Evolutionary conservation across 2,888 invertebrate species (phyloP).

Genomic region (Anaspis maculata): DNA sequence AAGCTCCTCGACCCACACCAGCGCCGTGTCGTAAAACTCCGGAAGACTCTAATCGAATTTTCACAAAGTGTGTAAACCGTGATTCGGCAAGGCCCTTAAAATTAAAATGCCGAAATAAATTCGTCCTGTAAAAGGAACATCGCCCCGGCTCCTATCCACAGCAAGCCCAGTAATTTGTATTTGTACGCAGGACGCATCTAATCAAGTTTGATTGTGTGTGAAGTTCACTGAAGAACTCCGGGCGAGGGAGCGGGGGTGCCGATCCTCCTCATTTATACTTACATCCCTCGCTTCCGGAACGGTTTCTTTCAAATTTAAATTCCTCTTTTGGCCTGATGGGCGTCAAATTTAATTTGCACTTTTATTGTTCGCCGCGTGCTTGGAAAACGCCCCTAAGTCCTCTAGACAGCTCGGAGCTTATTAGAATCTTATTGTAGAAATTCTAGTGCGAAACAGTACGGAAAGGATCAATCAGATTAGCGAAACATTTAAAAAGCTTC

Average conservation of each 20-base stretch:
- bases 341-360: constrained; percentile 9
- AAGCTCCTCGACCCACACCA: too few species aligned
- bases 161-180: constrained; percentile 7
- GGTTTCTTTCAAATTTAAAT: constrained; percentile 12
- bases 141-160: too few species aligned
- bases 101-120: constrained; percentile 10
- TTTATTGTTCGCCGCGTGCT: constrained; percentile 11
- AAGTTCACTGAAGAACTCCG: too few species aligned
- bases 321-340: constrained; percentile 8
- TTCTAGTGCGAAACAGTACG: too few species aligned
- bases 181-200: constrained; percentile 11
- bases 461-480: too few species aligned
- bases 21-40: constrained; percentile 8
- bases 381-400: too few species aligned
- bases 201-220: constrained; percentile 16
- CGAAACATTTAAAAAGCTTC: too few species aligned
- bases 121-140: constrained; percentile 1
- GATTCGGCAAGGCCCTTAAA: constrained; percentile 5
- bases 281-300: too few species aligned
- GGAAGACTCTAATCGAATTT: constrained; percentile 10
- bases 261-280: constrained; percentile 11
- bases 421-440: too few species aligned
- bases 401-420: too few species aligned
- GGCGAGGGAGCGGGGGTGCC: too few species aligned
- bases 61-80: constrained; percentile 7